A percentile compares a stretch with the other conserved stretches of the same genome.
Conservation (phyloP, 2,797 vertebrate species). For the Myotis vivesi region DNA sequence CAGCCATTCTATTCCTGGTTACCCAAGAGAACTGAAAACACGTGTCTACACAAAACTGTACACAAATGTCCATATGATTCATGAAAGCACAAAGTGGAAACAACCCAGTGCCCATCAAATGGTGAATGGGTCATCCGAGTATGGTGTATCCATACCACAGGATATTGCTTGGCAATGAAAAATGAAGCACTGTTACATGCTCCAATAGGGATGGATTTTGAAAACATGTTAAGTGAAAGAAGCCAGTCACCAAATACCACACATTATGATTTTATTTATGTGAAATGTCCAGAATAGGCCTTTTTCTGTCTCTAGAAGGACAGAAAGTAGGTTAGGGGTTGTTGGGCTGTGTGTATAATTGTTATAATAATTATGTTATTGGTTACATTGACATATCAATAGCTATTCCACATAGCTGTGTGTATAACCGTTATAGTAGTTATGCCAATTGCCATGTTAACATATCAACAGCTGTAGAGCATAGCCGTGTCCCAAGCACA, state of each 20-base stretch:
- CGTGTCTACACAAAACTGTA: background rate
- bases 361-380: background rate
- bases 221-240: background rate
- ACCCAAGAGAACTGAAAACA: background rate
- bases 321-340: background rate
- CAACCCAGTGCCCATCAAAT: background rate
- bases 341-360: background rate
- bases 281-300: background rate
- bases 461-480: background rate
- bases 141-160: too few species aligned
- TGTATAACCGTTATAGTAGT: background rate
- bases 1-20: background rate
- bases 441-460: too few species aligned
- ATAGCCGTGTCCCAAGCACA: background rate
- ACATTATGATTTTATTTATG: background rate
- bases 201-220: background rate
- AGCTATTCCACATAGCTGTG: background rate
- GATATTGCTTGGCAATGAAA: background rate
- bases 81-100: background rate
- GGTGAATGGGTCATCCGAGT: background rate
- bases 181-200: background rate
- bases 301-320: background rate
- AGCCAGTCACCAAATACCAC: background rate
- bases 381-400: background rate
- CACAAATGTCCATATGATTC: background rate